Base-by-base conservation (phyloP, 2,797 vertebrate species). In the Micropoecilia bifurca region DNA sequence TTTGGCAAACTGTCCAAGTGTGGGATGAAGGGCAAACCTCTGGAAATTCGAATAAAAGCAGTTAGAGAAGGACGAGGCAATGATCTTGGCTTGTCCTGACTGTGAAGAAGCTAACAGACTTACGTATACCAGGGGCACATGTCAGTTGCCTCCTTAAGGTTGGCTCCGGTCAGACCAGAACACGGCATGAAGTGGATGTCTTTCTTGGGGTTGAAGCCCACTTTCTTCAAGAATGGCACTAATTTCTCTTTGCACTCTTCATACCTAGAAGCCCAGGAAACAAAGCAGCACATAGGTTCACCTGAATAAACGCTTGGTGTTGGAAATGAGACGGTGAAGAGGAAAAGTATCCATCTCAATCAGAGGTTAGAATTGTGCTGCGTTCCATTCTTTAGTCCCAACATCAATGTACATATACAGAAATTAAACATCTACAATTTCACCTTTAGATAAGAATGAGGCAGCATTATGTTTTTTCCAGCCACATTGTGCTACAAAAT, bases 231-330 rank as follows among this genome's bases (percentile, higher is more conserved):
- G 96, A 99, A 99, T 89, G 98, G 98, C 94, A 99, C 97, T 87
- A 99, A 95, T 92, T 99, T 99, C 91, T 99, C 98, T 96, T 99
- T 99, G 91, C 98, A 99, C 95, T 99, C 98, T 90, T 99, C 98
- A 30, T 99, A 99, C 93, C 98, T 92, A 48, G 43, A 14, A 41
- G 74, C 43, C 53, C 41, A 76, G 48, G 81, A 7, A 61, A 30
- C 22, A 73, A 53, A 59, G n/a, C n/a, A 28, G 55, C 53, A 55
- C 53, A 55, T 55, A 10, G 9, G 53, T 10, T 55, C 53, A 55
- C 25, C 53, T 13, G 25, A 55, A 55, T n/a, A 55, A 63, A 33
- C 0, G 16, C 30, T 63, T 36, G 59, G 14, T 33, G 30, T 12
- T 30, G 30, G 59, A 61, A 20, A n/a, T 36, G 16, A 36, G 59